Percentiles rank a stretch among this genome's conserved stretches.
Conservation (phyloP, 2,888 invertebrate species). For the Rotaria socialis region DNA sequence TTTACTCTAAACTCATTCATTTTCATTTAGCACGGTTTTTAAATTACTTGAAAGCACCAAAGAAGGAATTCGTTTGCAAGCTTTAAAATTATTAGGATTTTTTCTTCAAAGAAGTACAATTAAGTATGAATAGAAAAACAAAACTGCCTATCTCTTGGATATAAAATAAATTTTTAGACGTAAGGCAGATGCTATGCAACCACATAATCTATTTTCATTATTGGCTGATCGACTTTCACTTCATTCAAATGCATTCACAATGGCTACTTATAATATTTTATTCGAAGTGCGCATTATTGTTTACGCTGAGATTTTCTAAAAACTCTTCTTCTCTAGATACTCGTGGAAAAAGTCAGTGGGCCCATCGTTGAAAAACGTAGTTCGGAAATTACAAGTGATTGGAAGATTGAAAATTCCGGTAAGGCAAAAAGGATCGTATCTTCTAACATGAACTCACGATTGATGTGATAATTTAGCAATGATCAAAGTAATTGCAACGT, state of each 20-base stretch:
- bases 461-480: constrained; percentile 70
- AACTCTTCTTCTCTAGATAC: constrained; percentile 54
- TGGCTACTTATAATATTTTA: constrained; percentile 94
- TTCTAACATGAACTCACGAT: too few species aligned
- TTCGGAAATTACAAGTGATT: not conserved
- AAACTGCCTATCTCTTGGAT: not conserved
- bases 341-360: constrained; percentile 59
- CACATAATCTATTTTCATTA: constrained; percentile 92
- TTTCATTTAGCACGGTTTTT: constrained; percentile 74
- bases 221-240: constrained; percentile 83
- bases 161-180: constrained; percentile 66
- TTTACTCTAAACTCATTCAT: too few species aligned
- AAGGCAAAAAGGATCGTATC: not conserved
- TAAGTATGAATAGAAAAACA: constrained; percentile 68
- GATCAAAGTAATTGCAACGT: constrained; percentile 91
- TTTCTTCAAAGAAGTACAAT: constrained; percentile 95
- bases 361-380: not conserved
- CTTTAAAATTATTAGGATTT: constrained; percentile 90
- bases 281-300: constrained; percentile 67
- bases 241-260: constrained; percentile 79
- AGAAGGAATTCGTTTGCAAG: constrained; percentile 88
- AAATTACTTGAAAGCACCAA: constrained; percentile 90
- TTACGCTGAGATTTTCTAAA: not conserved
- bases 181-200: constrained; percentile 98
- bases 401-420: constrained; percentile 36